Base-by-base conservation (phyloP, 1,140 invertebrate genomes). In the Palaemon carinicauda region DNA sequence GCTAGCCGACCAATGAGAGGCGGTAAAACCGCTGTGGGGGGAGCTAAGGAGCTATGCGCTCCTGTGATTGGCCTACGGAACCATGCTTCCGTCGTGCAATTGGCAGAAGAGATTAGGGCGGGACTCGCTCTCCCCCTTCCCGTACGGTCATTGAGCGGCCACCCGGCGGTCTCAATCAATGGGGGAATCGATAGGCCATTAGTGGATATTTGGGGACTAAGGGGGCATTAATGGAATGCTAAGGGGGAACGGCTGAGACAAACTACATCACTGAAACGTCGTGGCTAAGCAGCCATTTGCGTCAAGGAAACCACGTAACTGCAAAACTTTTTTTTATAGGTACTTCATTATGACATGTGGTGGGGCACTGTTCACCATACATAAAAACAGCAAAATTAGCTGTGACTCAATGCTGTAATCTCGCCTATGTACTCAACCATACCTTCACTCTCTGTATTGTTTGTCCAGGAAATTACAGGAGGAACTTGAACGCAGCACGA, bases 141-240 rank as follows among this genome's bases (percentile, higher is more conserved):
- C 83, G 83, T 78, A 73, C 80, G 83, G 83, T 86, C 83, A 86
- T 86, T 86, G 83, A 86, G 83, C 73, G 77, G 79, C 83, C 60
- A 86, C 83, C 83, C 77, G 29, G 69, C 50, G 77, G 69, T 69
- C 60, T 86, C 77, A 86, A 86, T 86, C 83, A 86, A 86, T 86
- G 83, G 83, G 77, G 52, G 83, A 80, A 86, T 86, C 83, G 77
- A 86, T 86, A 86, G 83, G 77, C 83, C 83, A 86, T 86, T 65
- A 86, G 60, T 69, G 77, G 41, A 80, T 80, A 86, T 86, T 74
- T 52, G 21, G 50, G 65, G 82, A 41, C 69, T 56, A 54, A 17
- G 14, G 51, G 83, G 83, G 79, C 83, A 78, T 80, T 86, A 86
- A 24, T 86, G 51, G 77, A 80, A 60, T 80, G n/a, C 24, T 73